Base-by-base conservation (phyloP, 1,140 invertebrate genomes). In the Drosophila equinoxialis region DNA sequence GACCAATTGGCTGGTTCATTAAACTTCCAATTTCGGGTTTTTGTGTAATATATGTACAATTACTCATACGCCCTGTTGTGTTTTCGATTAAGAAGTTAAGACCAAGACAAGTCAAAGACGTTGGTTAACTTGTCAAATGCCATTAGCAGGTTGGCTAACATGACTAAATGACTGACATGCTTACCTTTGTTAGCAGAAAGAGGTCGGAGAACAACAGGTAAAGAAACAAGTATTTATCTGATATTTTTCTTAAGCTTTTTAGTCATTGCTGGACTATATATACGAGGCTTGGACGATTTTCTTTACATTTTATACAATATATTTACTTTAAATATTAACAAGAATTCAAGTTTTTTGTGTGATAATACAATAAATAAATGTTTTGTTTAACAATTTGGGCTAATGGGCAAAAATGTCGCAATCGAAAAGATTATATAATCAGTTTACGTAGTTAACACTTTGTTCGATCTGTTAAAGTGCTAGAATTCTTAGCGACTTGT, bases 1-100 rank as follows among this genome's bases (percentile, higher is more conserved):
- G 45, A 51, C 45, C 45, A 51, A 51, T 48, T 51, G 17, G 45
- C 11, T 51, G 10, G 45, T 51, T 51, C 45, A 51, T 51, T 51
- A 51, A 51, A 51, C 45, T 51, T 51, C 7, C 14, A 48, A 8
- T 17, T 17, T 13, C 6, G 14, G n/a, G 30, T 30, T 30, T 48
- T 48, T 48, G 45, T 20, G 14, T 48, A 48, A 48, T 48, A 48
- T 17, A 48, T 48, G 20, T 17, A 3, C 10, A 23, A 51, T 51
- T 51, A 51, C 45, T 51, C 45, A 51, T 51, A 51, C 45, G 45
- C 45, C 45, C 45, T 8, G 17, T n/a, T 1, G 6, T 13, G 2
- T 4, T 11, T 11, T 23, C 8, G 11, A 23, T 51, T 51, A 51
- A 48, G 6, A 14, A 17, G 14, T 10, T 48, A 17, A 7, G 45